phyloP scores from a whole-genome alignment of 2,797 vertebrate genomes.

The Anguilla marmorata region DNA sequence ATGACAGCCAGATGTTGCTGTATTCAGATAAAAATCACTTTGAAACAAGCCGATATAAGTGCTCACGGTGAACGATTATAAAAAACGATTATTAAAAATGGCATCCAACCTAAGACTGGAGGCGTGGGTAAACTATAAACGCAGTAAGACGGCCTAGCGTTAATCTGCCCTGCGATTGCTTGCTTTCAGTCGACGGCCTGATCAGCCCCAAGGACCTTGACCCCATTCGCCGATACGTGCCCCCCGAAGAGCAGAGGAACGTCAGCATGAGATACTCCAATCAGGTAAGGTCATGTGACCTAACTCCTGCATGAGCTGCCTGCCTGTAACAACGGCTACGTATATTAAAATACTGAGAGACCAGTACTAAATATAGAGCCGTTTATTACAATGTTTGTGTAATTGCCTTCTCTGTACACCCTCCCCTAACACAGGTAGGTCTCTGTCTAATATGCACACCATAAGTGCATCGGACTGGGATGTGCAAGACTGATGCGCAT shows the following conservation, averaged over 20 bases:
- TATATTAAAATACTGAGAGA: neutral
- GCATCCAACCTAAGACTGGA: neutral
- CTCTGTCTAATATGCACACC: neutral
- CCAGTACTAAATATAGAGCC: neutral
- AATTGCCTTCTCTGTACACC: neutral
- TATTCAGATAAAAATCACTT: neutral
- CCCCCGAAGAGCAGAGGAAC: slow-evolving; percentile 84
- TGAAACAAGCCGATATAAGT: neutral
- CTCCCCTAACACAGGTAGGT: slow-evolving; percentile 10
- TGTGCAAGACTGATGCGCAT: neutral
- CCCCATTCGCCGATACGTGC: slow-evolving; percentile 84
- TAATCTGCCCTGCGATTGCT: neutral
- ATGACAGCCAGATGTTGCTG: neutral
- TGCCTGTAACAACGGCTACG: neutral
- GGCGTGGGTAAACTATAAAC: neutral
- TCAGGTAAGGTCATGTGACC: slow-evolving; percentile 73
- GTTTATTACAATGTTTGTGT: neutral
- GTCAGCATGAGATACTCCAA: slow-evolving; percentile 97
- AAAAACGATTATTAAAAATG: neutral
- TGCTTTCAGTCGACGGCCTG: slow-evolving; percentile 83
- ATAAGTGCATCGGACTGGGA: neutral
- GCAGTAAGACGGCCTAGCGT: neutral
- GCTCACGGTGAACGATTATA: neutral
- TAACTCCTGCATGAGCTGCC: neutral
- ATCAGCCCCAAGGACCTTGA: slow-evolving; percentile 94